Percentiles rank a stretch among this genome's conserved stretches.
Evolutionary conservation across 2,888 invertebrate species (phyloP).

Genomic region (Spodoptera exigua): DNA sequence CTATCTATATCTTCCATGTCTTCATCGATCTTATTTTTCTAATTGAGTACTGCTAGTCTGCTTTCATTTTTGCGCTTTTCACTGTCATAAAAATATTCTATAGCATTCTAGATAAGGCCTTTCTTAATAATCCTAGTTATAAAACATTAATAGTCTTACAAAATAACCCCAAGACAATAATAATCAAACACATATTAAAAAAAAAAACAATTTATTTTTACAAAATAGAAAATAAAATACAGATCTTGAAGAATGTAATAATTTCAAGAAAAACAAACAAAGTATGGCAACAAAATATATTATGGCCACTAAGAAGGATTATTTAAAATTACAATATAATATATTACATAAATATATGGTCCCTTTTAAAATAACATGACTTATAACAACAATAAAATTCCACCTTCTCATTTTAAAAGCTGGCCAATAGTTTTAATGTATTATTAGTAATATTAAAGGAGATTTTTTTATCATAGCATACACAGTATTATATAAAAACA

Average conservation of each 20-base stretch:
- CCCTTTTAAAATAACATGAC: conserved; percentile 65
- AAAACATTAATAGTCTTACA: neutral
- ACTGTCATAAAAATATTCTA: no score
- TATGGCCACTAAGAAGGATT: conserved; percentile 67
- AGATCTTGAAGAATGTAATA: conserved; percentile 59
- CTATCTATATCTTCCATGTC: no score
- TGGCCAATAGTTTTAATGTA: conserved; percentile 18
- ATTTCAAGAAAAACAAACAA: conserved; percentile 56
- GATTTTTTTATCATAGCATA: no score
- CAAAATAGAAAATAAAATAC: conserved; percentile 58
- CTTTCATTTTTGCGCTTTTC: no score
- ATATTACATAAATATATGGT: conserved; percentile 66
- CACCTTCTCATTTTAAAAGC: conserved; percentile 49
- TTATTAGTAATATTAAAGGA: no score
- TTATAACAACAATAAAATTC: conserved; percentile 53
- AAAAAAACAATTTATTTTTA: conserved; percentile 69
- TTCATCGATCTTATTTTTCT: no score
- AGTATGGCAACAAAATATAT: conserved; percentile 72
- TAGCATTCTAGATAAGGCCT: no score
- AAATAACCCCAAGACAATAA: neutral
- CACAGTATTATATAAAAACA: no score
- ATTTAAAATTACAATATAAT: conserved; percentile 30
- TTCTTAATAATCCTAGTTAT: no score
- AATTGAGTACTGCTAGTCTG: no score
- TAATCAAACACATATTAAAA: conserved; percentile 43